These are phyloP conservation scores for Crocidura indochinensis DNA, from an alignment of 2,797 vertebrate genomes.

Conservation along the genomic window DNA sequence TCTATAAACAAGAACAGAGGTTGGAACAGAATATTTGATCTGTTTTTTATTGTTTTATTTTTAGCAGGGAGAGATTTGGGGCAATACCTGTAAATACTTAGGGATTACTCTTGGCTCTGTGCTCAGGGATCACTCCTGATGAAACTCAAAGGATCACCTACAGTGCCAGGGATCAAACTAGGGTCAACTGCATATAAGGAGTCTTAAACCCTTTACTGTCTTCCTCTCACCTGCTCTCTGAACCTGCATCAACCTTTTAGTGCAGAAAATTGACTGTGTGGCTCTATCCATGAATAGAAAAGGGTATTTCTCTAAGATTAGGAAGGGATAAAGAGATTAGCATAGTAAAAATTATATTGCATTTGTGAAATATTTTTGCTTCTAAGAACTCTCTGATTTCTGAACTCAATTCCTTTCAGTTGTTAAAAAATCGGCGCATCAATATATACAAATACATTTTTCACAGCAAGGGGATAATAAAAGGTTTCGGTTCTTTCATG, in stretches of 20 bases:
- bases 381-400: constrained; percentile 11
- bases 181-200: too few species aligned
- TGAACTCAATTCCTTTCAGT: background rate
- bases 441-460: background rate
- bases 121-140: too few species aligned
- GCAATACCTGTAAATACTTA: too few species aligned
- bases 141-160: too few species aligned
- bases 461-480: background rate
- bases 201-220: too few species aligned
- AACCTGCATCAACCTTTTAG: background rate
- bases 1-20: background rate
- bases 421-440: background rate
- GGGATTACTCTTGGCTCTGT: too few species aligned
- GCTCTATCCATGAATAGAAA: background rate
- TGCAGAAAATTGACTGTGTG: background rate
- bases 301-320: background rate
- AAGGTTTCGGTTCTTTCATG: constrained; percentile 9
- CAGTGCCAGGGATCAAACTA: too few species aligned
- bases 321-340: background rate
- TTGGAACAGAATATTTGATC: background rate
- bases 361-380: constrained; percentile 17
- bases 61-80: too few species aligned
- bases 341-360: background rate
- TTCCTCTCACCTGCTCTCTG: too few species aligned
- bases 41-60: too few species aligned